These are phyloP conservation scores for Slavum lentiscoides DNA, from an alignment of 2,888 invertebrate genomes.

Conservation along the genomic window DNA sequence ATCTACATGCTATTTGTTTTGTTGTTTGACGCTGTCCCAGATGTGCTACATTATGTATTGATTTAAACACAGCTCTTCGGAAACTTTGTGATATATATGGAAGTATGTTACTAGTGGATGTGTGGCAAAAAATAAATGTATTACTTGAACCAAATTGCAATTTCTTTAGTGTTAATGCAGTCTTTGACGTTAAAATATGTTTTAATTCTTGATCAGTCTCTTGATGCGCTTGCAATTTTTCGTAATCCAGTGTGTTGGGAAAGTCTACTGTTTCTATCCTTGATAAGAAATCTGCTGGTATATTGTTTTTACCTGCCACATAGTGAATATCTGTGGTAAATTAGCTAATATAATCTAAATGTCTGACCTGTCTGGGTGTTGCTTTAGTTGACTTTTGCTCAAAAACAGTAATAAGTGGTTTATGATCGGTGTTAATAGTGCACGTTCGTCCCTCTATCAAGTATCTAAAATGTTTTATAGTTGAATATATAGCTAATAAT, in stretches of 20 bases:
- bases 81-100: conserved; percentile 36
- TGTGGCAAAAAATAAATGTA: conserved; percentile 22
- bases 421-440: conserved; percentile 55
- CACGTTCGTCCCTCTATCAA: conserved; percentile 54
- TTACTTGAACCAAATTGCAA: background rate
- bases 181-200: background rate
- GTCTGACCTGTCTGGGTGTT: conserved; percentile 44
- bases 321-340: conserved; percentile 53
- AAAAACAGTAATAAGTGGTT: conserved; percentile 54
- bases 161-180: background rate
- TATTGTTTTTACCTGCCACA: conserved; percentile 44
- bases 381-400: conserved; percentile 48
- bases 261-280: conserved; percentile 31
- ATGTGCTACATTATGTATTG: too few relatives aligned
- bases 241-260: background rate
- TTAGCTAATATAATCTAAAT: conserved; percentile 45
- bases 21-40: too few relatives aligned
- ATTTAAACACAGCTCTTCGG: conserved; percentile 49
- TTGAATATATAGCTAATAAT: conserved; percentile 28
- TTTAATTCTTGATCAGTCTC: conserved; percentile 21
- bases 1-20: too few relatives aligned
- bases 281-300: conserved; percentile 52
- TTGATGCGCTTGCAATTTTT: conserved; percentile 7
- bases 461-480: conserved; percentile 49
- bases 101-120: conserved; percentile 56